Conservation (phyloP, 2,113 vertebrate genomes). For the Cyphomyrus plagiostoma region DNA sequence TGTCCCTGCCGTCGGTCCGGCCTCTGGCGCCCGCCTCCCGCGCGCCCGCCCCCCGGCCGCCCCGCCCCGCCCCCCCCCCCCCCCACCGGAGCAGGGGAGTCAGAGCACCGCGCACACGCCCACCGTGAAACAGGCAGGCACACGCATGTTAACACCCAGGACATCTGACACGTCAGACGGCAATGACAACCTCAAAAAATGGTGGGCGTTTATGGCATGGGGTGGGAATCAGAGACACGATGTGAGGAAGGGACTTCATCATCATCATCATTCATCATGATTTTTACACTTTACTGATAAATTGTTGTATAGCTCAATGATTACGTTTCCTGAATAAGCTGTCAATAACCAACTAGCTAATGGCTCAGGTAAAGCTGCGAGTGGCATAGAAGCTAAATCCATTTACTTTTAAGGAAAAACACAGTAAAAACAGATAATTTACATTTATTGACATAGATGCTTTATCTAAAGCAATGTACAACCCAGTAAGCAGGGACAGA, state of each 20-base stretch:
- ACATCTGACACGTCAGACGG: not conserved
- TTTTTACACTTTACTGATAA: not conserved
- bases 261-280: not conserved
- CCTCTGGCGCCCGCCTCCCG: too few species aligned
- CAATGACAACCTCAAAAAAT: not conserved
- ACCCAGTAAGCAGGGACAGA: not conserved
- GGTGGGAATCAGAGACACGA: not conserved
- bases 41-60: too few species aligned
- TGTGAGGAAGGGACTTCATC: not conserved
- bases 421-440: slow-evolving; percentile 19
- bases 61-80: too few species aligned
- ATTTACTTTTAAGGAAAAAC: slow-evolving; percentile 35
- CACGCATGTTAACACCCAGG: not conserved
- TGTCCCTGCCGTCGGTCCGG: too few species aligned
- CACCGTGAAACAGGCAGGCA: not conserved
- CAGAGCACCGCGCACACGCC: not conserved
- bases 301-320: not conserved
- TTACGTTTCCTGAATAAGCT: not conserved
- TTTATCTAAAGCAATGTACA: not conserved
- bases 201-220: not conserved
- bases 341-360: not conserved
- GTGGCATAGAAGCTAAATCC: slow-evolving; percentile 27
- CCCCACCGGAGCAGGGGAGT: slow-evolving; percentile 8
- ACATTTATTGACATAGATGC: slow-evolving; percentile 36
- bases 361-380: not conserved